These are phyloP conservation scores for Lamellibrachia satsuma DNA, from an alignment of 2,888 invertebrate genomes.

Conservation along the genomic window DNA sequence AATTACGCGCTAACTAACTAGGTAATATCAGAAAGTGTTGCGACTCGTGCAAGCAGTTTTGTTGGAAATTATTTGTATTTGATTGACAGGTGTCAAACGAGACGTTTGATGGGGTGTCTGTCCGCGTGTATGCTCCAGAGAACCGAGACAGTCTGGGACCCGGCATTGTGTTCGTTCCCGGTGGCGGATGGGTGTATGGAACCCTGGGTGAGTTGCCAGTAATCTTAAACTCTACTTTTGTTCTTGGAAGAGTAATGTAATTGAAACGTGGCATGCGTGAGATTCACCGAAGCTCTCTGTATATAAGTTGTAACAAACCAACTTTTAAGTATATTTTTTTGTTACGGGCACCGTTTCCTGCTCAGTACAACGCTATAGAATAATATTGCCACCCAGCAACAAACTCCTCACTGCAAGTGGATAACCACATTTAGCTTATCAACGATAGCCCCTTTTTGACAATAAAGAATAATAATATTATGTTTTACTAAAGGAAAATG, in stretches of 20 bases:
- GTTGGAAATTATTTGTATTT: background rate
- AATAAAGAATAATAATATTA: too few species aligned
- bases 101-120: conserved; percentile 39
- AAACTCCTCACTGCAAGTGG: too few species aligned
- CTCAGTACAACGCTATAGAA: too few species aligned
- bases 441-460: too few species aligned
- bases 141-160: conserved; percentile 41
- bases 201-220: conserved; percentile 31
- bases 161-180: conserved; percentile 56
- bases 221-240: background rate
- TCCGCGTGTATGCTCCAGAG: conserved; percentile 45
- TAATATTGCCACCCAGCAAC: too few species aligned
- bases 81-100: conserved; percentile 29
- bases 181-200: conserved; percentile 43
- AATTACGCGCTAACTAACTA: too few species aligned
- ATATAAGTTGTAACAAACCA: background rate
- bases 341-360: too few species aligned
- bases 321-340: too few species aligned
- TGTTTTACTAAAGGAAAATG: too few species aligned
- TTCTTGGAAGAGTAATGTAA: background rate
- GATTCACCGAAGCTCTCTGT: background rate
- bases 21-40: too few species aligned
- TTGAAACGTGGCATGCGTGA: background rate
- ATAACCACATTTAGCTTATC: too few species aligned
- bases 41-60: background rate